Conservation (phyloP, 2,888 invertebrate genomes). For the Oegoconia quadripuncta region DNA sequence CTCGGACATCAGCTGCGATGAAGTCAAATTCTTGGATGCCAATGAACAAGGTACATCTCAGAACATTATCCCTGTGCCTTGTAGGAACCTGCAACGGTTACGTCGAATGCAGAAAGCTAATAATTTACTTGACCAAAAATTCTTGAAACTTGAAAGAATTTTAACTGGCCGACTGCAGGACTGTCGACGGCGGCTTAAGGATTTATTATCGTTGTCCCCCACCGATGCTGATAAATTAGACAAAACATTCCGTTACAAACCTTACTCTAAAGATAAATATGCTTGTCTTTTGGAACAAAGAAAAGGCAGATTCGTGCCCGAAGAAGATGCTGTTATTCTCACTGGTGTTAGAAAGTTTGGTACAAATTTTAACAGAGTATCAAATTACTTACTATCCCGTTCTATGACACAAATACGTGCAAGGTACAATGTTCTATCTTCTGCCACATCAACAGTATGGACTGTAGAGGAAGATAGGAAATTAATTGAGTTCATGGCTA, state of each 20-base stretch:
- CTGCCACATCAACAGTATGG: conserved; percentile 73
- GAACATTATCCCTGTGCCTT: neutral
- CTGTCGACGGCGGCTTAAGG: conserved; percentile 49
- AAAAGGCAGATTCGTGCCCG: conserved; percentile 81
- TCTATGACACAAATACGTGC: conserved; percentile 80
- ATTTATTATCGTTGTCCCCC: conserved; percentile 25
- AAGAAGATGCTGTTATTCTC: conserved; percentile 83
- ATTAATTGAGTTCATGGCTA: conserved; percentile 75
- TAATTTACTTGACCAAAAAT: conserved; percentile 49
- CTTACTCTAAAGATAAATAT: conserved; percentile 85
- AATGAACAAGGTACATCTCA: neutral
- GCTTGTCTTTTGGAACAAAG: conserved; percentile 53
- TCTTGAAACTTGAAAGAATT: conserved; percentile 46
- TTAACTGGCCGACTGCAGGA: conserved; percentile 43
- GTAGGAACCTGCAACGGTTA: conserved; percentile 19
- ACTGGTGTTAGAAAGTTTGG: conserved; percentile 81
- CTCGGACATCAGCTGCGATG: neutral
- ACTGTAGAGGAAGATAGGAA: conserved; percentile 80
- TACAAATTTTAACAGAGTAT: conserved; percentile 78
- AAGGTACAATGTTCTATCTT: conserved; percentile 75
- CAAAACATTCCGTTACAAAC: conserved; percentile 54
- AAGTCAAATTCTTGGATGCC: neutral
- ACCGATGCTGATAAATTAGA: conserved; percentile 24
- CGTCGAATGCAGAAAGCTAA: conserved; percentile 50
- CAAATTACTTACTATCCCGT: conserved; percentile 80